Percentiles rank a stretch among this genome's conserved stretches.
Evolutionary conservation across 2,113 vertebrate genomes (phyloP).

Genomic region (Calidris pygmaea): DNA sequence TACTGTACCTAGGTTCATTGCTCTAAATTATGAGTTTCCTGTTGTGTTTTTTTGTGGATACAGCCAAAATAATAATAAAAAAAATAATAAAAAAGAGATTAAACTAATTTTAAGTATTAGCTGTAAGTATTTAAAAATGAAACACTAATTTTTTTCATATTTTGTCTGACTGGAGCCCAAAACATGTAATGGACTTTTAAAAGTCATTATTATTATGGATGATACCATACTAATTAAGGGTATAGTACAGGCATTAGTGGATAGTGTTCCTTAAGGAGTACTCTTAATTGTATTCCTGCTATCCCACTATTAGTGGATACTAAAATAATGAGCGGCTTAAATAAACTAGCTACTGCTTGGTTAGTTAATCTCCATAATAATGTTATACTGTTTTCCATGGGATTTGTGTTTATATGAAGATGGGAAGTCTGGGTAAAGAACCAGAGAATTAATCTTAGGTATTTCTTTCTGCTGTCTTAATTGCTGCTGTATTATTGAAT

Average conservation of each 20-base stretch:
- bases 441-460: not conserved
- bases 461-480: not conserved
- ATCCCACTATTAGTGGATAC: not conserved
- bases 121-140: not conserved
- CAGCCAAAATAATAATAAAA: not conserved
- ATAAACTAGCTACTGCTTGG: not conserved
- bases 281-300: not conserved
- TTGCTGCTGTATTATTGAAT: not conserved
- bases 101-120: not conserved
- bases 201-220: not conserved
- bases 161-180: not conserved
- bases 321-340: not conserved
- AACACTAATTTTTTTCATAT: not conserved
- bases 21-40: not conserved
- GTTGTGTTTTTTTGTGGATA: not conserved
- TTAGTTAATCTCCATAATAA: not conserved
- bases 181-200: not conserved
- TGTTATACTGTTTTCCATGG: not conserved
- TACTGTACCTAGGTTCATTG: not conserved
- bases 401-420: not conserved
- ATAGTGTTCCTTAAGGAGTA: not conserved
- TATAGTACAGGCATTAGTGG: not conserved
- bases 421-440: not conserved
- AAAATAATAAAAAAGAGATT: not conserved
- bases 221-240: not conserved